Base-by-base conservation (phyloP, 2,797 vertebrate genomes). In the Hyperoplus immaculatus region DNA sequence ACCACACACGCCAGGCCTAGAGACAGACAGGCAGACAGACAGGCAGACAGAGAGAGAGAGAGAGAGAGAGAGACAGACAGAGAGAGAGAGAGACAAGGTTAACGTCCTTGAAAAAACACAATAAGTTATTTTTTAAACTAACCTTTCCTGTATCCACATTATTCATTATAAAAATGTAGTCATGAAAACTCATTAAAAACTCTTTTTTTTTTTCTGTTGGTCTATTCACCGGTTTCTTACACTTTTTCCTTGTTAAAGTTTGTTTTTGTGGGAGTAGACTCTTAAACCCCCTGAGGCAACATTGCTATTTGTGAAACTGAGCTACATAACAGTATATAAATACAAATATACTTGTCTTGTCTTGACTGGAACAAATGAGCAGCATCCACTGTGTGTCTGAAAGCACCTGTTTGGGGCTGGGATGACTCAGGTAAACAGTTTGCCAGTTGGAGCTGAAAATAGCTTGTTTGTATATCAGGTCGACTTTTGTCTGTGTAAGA, bases 1-100 rank as follows among this genome's bases (percentile, higher is more conserved):
- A 99, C 98, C 13, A 98, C 97, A 81, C 98, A 99, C 95, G 97
- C 97, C 94, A 99, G 95, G 72, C 97, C 98, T 99, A 70, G 73
- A 63, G 1, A 72, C 39, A 51, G n/a, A n/a, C 29, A 54, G 1
- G 13, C 14, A 46, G 15, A 63, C 5, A 38, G 2, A 72, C 16
- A 77, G 41, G 49, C n/a, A 38, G 73, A 53, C 29, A 29, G 88
- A 1, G 79, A 46, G 16, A 72, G 73, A 63, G 1, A 72, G 42
- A 51, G 29, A 54, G 1, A 15, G 15, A 46, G 15, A 63, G 4
- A 38, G 2, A 72, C n/a, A 77, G 41, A 50, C n/a, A 38, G 73
- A 53, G 39, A 39, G n/a, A 58, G 58, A 65, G 4, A 16, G 49
- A 29, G 1, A 15, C 10, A 45, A 6, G 1, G 46, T 66, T 15